Base-by-base conservation (phyloP, 2,797 vertebrate species). In the Schizopygopsis pylzovi region DNA sequence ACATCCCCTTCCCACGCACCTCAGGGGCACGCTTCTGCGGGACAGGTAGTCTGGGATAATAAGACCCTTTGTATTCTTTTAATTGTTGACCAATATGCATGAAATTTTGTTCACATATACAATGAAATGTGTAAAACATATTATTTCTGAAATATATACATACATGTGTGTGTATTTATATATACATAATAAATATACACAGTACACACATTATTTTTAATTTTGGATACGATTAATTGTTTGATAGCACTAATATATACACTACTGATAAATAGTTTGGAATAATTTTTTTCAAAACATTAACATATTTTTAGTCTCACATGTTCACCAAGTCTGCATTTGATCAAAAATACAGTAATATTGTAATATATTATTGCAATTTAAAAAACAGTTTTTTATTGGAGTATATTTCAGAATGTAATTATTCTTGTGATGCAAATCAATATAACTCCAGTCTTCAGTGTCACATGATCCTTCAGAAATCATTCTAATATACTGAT, bases 11-110 rank as follows among this genome's bases (percentile, higher is more conserved):
- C 88, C 98, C 98, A 39, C 96, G 98, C 15, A 99, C 98, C 2
- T 99, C 98, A 0, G 98, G 98, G 39, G 98, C 98, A 49, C 97
- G 98, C 75, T 99, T 99, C 92, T 99, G 98, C 82, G 98, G 98
- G 85, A 97, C 97, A 94, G 96, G 97, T 97, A 54, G 84, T 82
- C 43, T 52, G 6, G 15, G 52, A 65, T 8, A 15, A 65, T 8
- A 15, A 77, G 11, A 85, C 9, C 33, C 18, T 33, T 49, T 37
- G 10, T 28, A 15, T 78, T 59, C 28, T 28, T 78, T 79, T 56
- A 61, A 39, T 28, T 28, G 25, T 28, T 63, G n/a, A 37, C 9
- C 33, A 37, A 43, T 41, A 43, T 16, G 10, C 25, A 77, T 77
- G 8, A 12, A 28, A 77, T 37, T 15, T 33, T 16, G 6, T 63